Evolutionary conservation across 2,888 invertebrate species (phyloP).

Genomic region (Phyllotreta striolata): DNA sequence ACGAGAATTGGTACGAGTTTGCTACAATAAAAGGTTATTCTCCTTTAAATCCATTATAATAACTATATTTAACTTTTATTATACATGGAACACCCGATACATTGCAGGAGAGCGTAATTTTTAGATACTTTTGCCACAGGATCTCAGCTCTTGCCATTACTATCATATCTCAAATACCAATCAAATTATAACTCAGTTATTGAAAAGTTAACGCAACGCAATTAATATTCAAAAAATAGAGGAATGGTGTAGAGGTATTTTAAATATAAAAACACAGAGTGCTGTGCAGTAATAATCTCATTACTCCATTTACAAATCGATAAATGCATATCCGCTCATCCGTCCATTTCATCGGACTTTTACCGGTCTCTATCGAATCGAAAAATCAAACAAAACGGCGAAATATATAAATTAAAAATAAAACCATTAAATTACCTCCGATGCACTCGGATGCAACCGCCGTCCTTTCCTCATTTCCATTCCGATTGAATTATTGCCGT

Average conservation of each 20-base stretch:
- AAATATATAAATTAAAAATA: too few relatives aligned
- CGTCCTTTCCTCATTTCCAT: too few relatives aligned
- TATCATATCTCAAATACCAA: constrained; percentile 11
- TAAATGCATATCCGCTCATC: too few relatives aligned
- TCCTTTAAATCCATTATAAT: constrained; percentile 8
- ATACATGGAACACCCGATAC: constrained; percentile 5
- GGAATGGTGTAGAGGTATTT: neutral
- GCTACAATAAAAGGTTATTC: constrained; percentile 3
- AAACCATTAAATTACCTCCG: too few relatives aligned
- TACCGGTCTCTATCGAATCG: too few relatives aligned
- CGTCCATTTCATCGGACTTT: too few relatives aligned
- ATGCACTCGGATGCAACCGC: too few relatives aligned
- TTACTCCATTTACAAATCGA: too few relatives aligned
- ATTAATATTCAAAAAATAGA: neutral
- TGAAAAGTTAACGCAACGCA: neutral
- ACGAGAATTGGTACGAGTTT: constrained; percentile 6
- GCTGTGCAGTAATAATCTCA: too few relatives aligned
- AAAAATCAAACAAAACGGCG: too few relatives aligned
- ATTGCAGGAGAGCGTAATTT: neutral
- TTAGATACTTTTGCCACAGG: constrained; percentile 1
- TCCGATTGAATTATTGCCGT: too few relatives aligned
- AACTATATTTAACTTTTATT: constrained; percentile 14
- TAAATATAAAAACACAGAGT: too few relatives aligned
- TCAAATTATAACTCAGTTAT: constrained; percentile 5
- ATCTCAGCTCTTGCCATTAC: neutral